Conservation (phyloP, 2,888 invertebrate species). For the Eupithecia inturbata region DNA sequence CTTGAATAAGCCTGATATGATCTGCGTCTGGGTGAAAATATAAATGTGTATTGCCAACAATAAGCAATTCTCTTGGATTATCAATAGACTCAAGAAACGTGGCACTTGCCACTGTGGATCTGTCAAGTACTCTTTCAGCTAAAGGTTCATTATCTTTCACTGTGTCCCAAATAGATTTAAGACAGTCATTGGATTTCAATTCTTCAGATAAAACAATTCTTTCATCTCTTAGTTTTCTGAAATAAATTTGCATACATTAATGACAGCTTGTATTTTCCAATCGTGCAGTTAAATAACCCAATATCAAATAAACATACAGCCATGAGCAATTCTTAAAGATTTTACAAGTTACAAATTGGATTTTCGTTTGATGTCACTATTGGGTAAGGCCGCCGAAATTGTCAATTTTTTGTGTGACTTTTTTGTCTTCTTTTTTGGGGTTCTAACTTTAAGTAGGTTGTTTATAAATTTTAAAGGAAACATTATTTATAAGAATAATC, state of each 20-base stretch:
- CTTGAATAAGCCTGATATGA: constrained; percentile 94
- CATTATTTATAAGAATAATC: too few relatives aligned
- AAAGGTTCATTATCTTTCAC: constrained; percentile 85
- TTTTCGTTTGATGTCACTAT: not conserved
- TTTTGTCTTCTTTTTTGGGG: too few relatives aligned
- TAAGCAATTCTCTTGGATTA: constrained; percentile 82
- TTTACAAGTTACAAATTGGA: not conserved
- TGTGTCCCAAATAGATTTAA: constrained; percentile 84
- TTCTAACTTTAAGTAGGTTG: too few relatives aligned
- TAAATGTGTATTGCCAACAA: constrained; percentile 95
- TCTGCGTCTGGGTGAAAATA: constrained; percentile 97
- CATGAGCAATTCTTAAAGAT: not conserved
- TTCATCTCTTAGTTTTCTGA: constrained; percentile 79
- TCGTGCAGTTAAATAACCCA: not conserved
- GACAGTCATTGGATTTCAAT: constrained; percentile 78
- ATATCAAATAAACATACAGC: too few relatives aligned
- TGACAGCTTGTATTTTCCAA: not conserved
- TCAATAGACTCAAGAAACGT: constrained; percentile 84
- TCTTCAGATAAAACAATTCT: constrained; percentile 85
- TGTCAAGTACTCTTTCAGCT: constrained; percentile 83
- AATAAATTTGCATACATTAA: constrained; percentile 27
- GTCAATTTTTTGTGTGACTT: too few relatives aligned
- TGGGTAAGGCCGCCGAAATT: too few relatives aligned
- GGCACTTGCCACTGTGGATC: constrained; percentile 88
- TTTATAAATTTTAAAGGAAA: too few relatives aligned